These are phyloP conservation scores for Sinocyclocheilus anshuiensis DNA, from an alignment of 2,113 vertebrate species.

Conservation along the genomic window DNA sequence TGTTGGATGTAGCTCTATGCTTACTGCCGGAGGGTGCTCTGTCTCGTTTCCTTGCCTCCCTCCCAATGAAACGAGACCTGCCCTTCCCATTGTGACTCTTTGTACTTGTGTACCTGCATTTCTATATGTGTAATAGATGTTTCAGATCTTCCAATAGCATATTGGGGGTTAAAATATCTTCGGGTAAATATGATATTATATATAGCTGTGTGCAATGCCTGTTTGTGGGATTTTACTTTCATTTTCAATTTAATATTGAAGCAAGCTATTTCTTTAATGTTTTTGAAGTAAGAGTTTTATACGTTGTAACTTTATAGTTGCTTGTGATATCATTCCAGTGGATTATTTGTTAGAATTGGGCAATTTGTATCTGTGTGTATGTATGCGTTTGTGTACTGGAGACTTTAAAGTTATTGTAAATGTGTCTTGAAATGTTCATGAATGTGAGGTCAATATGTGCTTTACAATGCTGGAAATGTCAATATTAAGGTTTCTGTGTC, in stretches of 20 bases:
- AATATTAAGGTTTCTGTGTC: conserved; percentile 78
- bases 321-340: conserved; percentile 82
- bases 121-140: conserved; percentile 80
- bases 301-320: conserved; percentile 83
- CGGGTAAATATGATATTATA: conserved; percentile 75
- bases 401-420: conserved; percentile 78
- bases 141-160: conserved; percentile 76
- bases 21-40: conserved; percentile 70
- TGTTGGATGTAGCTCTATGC: conserved; percentile 77
- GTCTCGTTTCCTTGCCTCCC: conserved; percentile 88
- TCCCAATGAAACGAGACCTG: conserved; percentile 87
- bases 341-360: conserved; percentile 74
- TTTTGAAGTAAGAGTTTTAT: conserved; percentile 79
- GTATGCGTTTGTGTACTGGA: conserved; percentile 67
- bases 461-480: conserved; percentile 80
- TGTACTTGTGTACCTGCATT: conserved; percentile 79
- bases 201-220: conserved; percentile 80
- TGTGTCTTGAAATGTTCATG: conserved; percentile 78
- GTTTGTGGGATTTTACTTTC: conserved; percentile 69
- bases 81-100: conserved; percentile 70
- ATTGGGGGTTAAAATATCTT: conserved; percentile 71
- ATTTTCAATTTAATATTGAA: conserved; percentile 69
- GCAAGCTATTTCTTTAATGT: conserved; percentile 68
- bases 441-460: conserved; percentile 79
- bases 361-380: conserved; percentile 74